Percentiles rank a stretch among this genome's conserved stretches.
phyloP scores from a whole-genome alignment of 2,797 vertebrate genomes.

The Lophotriccus pileatus region DNA sequence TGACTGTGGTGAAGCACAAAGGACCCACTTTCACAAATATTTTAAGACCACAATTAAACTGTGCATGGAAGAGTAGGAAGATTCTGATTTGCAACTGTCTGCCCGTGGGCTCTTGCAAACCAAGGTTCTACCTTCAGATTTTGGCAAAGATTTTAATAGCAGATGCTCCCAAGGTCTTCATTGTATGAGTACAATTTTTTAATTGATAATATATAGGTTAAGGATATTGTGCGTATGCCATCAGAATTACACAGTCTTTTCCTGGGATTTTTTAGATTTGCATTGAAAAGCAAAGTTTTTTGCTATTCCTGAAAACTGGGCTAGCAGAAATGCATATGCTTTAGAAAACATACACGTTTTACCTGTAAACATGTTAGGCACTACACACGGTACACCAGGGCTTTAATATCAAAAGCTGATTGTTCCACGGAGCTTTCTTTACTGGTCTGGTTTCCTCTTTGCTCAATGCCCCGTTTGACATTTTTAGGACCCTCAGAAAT shows the following conservation, averaged over 20 bases:
- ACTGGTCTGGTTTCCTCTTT: not conserved
- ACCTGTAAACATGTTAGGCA: not conserved
- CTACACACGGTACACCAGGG: not conserved
- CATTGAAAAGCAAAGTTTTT: not conserved
- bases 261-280: not conserved
- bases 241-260: not conserved
- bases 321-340: not conserved
- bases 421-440: constrained; percentile 29
- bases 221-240: not conserved
- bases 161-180: not conserved
- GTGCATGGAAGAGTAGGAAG: not conserved
- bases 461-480: not conserved
- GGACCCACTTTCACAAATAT: not conserved
- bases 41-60: not conserved
- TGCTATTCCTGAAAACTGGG: not conserved
- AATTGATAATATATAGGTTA: not conserved
- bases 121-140: not conserved
- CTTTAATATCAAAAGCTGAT: not conserved
- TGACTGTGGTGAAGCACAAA: not conserved
- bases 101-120: not conserved
- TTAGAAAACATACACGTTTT: not conserved
- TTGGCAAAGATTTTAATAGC: not conserved
- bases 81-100: not conserved
- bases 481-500: constrained; percentile 39
- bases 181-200: not conserved